Base-by-base conservation (phyloP, 2,888 invertebrate species). In the Silvanus unidentatus region DNA sequence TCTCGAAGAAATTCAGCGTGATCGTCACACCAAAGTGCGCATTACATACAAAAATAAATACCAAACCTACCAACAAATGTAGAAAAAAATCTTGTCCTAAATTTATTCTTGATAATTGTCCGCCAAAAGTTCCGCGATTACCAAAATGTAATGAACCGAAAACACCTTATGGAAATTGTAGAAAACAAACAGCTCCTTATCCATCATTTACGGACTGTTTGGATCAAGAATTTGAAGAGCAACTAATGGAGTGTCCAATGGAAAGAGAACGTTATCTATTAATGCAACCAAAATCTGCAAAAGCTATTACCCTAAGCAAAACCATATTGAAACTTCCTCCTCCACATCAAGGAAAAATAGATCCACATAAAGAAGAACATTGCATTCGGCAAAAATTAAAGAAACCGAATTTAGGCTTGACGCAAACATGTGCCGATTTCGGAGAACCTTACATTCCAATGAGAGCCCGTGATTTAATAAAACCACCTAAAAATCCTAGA, bases 211-310 rank as follows among this genome's bases (percentile, higher is more conserved):
- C 58, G n/a, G 59, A 59, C 13, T 59, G 58, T 30, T 44, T 62
- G 30, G 53, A 60, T 12, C 54, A 59, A 37, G 57, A 59, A 34
- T 39, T 50, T 13, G 47, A 52, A 5, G 50, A 52, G 10, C 49
- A 45, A 4, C 38, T 58, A 6, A 54, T 54, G 8, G 58, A 60
- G 47, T 64, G 63, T 40, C 59, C 59, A 9, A 47, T 57, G 29
- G 52, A 50, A 14, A 36, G 15, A 15, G 50, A 54, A n/a, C 49
- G 45, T 29, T 38, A 53, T 5, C 43, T 44, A 4, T 39, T 47
- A 37, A 45, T 64, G 37, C 65, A 65, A 45, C 64, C 64, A 1
- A 43, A 52, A 10, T 52, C 14, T 13, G 16, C n/a, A n/a, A n/a
- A n/a, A n/a, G n/a, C n/a, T n/a, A n/a, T n/a, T n/a, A n/a, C n/a